Evolutionary conservation across 2,797 vertebrate genomes (phyloP).

Genomic region (Heterohyrax brucei): DNA sequence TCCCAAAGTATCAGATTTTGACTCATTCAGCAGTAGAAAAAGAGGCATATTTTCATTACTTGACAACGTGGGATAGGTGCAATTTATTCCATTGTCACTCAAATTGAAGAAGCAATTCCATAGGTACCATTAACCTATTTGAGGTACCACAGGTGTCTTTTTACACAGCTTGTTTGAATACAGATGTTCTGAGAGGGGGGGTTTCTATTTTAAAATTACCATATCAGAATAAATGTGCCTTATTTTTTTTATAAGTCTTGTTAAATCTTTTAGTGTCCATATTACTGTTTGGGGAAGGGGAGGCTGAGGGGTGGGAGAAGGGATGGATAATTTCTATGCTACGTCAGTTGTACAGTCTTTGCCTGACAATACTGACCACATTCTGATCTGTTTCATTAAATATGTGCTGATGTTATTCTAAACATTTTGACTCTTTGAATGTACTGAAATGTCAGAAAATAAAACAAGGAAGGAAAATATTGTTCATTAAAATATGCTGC

Average conservation of each 20-base stretch:
- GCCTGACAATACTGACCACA: constrained; percentile 88
- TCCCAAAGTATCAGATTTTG: constrained; percentile 83
- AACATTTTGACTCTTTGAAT: constrained; percentile 92
- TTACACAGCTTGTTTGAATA: constrained; percentile 91
- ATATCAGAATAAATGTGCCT: constrained; percentile 94
- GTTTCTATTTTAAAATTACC: constrained; percentile 92
- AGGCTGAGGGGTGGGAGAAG: constrained; percentile 19
- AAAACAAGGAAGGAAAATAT: constrained; percentile 82
- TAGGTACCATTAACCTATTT: constrained; percentile 83
- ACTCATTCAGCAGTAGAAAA: constrained; percentile 86
- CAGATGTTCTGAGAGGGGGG: constrained; percentile 88
- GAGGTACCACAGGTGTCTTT: constrained; percentile 88
- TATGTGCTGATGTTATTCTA: constrained; percentile 87
- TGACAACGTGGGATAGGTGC: constrained; percentile 92
- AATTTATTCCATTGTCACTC: constrained; percentile 91
- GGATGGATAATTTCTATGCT: constrained; percentile 87
- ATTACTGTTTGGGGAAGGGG: constrained; percentile 84
- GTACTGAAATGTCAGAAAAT: constrained; percentile 90
- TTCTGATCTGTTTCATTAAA: constrained; percentile 90
- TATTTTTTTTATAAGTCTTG: constrained; percentile 93
- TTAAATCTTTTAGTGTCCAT: constrained; percentile 91
- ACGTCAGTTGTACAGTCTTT: constrained; percentile 87
- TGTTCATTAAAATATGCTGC: constrained; percentile 87
- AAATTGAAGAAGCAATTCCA: constrained; percentile 86
- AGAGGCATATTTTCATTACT: constrained; percentile 90